Evolutionary conservation across 2,113 vertebrate species (phyloP), one percentile per base, ranked within the genome.

Genomic region (Phoenicopterus ruber): DNA sequence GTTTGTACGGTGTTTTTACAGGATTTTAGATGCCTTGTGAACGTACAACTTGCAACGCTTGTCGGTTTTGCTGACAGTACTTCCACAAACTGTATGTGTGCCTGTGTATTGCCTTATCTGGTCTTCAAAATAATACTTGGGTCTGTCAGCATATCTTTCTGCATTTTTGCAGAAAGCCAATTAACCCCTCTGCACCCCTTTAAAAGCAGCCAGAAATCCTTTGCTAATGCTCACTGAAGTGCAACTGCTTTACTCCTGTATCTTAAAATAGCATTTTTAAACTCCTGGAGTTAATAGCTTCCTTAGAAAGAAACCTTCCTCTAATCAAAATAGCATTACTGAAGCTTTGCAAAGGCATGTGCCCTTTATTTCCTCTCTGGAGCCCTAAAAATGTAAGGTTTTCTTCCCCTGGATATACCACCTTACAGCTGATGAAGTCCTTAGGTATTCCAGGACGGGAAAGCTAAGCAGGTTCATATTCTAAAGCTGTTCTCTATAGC

Each of bases 191-290:
- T 71, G 86, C 38, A n/a, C 7, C 36, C 67, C 52, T 89, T 78
- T 74, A 79, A 88, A 96, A 71, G 59, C 25, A 78, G 29, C 3
- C 59, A 85, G 66, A 95, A 96, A 52, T 76, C 10, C 78, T 46
- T 57, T 82, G 31, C 46, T 76, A 82, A 67, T 44, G 81, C 81
- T 91, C 61, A 87, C 32, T 87, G 81, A 93, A 85, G 72, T 85
- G 61, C 32, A 91, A 74, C 81, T 59, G 65, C 55, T 87, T 84
- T 95, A 74, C 34, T 94, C 57, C 59, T 74, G 55, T 32, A 71
- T 81, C 83, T 94, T 86, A 96, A 93, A 95, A 94, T 89, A 92
- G 44, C 65, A 78, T 80, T 94, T 90, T 91, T 67, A 74, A 84
- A 88, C 47, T 88, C 59, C 18, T 59, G 13, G 50, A 74, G 38